A percentile compares a stretch with the other conserved stretches of the same genome.
Conservation (phyloP, 2,113 vertebrate species). For the Callospermophilus lateralis region DNA sequence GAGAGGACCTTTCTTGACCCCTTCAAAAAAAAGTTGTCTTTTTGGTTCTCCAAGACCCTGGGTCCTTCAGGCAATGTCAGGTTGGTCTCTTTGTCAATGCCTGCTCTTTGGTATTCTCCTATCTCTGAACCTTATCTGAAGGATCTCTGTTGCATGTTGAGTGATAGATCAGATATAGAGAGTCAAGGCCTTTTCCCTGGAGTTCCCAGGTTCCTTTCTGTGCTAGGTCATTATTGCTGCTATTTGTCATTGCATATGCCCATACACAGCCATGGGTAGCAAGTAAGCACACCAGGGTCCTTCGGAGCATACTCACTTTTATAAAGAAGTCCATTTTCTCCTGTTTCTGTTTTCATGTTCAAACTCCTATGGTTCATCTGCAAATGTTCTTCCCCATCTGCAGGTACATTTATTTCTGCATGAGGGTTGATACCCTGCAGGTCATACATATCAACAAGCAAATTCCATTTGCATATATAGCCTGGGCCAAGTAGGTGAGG, state of each 20-base stretch:
- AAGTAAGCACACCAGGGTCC: no score
- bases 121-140: not conserved
- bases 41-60: no score
- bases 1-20: not conserved
- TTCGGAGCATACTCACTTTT: not conserved
- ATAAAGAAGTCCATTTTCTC: not conserved
- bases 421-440: not conserved
- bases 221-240: rapidly evolving
- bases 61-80: no score
- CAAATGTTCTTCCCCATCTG: not conserved
- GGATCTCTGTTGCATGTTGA: not conserved
- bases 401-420: not conserved
- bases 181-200: not conserved
- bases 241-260: no score
- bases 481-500: not conserved
- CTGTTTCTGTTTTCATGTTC: not conserved
- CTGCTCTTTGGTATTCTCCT: not conserved
- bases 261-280: rapidly evolving
- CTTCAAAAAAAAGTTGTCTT: no score
- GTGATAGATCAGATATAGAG: no score
- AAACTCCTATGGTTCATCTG: not conserved
- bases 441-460: not conserved
- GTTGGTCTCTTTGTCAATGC: not conserved
- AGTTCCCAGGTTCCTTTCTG: not conserved
- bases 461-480: not conserved